Evolutionary conservation across 2,797 vertebrate species (phyloP).

Genomic region (Ciconia nigra): DNA sequence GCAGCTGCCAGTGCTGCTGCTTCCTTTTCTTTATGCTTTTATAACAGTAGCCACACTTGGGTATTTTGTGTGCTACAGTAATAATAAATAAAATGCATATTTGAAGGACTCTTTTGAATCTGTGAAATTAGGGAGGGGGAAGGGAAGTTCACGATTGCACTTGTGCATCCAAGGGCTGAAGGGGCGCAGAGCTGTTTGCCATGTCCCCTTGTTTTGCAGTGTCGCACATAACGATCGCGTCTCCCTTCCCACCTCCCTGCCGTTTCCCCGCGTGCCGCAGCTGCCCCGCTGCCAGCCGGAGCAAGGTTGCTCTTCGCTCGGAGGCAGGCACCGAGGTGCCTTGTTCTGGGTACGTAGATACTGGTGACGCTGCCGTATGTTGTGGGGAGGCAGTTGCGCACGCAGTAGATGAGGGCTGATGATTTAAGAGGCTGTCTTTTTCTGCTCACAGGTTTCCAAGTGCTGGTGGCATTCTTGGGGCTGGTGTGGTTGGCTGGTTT

Average conservation of each 20-base stretch:
- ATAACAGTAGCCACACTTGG: background rate
- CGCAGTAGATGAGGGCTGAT: background rate
- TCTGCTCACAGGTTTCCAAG: background rate
- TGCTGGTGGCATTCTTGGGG: background rate
- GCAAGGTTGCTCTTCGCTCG: background rate
- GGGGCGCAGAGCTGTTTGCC: background rate
- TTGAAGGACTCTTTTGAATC: background rate
- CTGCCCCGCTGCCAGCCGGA: background rate
- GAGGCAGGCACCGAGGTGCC: background rate
- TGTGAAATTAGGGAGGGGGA: background rate
- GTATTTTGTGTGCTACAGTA: background rate
- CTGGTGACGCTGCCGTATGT: background rate
- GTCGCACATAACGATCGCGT: fast-evolving
- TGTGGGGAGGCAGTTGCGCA: background rate
- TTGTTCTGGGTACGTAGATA: background rate
- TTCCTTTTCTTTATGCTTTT: background rate
- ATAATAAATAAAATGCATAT: background rate
- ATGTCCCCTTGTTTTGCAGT: background rate
- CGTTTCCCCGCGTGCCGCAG: background rate
- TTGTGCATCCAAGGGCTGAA: background rate
- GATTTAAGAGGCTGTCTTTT: background rate
- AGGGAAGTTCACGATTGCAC: background rate
- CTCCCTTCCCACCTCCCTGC: background rate
- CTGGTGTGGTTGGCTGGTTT: background rate
- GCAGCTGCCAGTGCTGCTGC: background rate